Evolutionary conservation across 1,140 invertebrate genomes (phyloP).

Genomic region (Doryteuthis pealeii): DNA sequence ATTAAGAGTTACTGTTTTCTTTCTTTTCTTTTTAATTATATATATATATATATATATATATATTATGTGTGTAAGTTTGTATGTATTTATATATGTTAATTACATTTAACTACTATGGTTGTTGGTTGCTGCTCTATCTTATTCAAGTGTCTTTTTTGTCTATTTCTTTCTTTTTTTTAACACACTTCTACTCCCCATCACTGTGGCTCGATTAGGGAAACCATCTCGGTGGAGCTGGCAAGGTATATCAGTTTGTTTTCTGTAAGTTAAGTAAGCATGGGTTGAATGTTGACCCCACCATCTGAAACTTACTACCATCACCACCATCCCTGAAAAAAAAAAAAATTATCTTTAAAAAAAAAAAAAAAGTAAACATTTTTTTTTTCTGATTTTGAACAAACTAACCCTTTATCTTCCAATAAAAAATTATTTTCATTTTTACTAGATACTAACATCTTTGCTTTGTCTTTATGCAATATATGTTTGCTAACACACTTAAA

Average conservation of each 20-base stretch:
- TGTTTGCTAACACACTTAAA: no score
- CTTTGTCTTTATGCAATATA: no score
- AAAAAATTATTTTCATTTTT: no score
- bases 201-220: conserved; percentile 37
- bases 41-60: neutral
- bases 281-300: conserved; percentile 8
- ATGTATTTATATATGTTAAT: neutral
- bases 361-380: no score
- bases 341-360: no score
- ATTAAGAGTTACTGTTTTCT: no score
- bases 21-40: no score
- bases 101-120: neutral
- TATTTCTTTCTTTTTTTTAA: conserved; percentile 27
- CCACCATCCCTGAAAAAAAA: no score
- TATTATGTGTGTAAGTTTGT: neutral
- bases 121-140: neutral
- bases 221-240: conserved; percentile 44
- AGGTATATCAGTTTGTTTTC: conserved; percentile 35
- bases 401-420: no score
- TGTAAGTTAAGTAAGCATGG: conserved; percentile 9
- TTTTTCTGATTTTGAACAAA: no score
- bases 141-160: conserved; percentile 11
- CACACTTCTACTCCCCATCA: neutral
- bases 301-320: no score
- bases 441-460: no score